Conservation (phyloP, 1,140 invertebrate species). For the Nasonia vitripennis region DNA sequence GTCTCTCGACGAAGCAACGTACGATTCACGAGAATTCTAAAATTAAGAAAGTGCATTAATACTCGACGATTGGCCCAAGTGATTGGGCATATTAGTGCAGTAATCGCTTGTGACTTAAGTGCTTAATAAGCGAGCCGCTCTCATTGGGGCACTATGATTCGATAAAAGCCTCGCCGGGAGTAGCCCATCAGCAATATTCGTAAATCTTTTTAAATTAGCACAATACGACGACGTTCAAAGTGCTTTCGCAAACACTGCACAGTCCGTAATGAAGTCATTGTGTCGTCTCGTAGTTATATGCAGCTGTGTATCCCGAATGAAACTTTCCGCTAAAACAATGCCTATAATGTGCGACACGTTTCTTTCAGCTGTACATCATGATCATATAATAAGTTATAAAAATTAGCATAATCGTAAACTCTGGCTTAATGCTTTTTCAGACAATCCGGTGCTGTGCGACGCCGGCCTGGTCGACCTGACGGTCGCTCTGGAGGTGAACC, state of each 20-base stretch:
- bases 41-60: slow-evolving; percentile 43
- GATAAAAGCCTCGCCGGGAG: slow-evolving; percentile 38
- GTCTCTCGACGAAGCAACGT: too few species aligned
- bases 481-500: slow-evolving; percentile 80
- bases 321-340: neutral
- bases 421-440: slow-evolving; percentile 72
- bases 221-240: slow-evolving; percentile 37
- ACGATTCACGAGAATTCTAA: neutral
- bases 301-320: neutral
- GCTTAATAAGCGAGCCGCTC: slow-evolving; percentile 46
- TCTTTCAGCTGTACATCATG: neutral
- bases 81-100: slow-evolving; percentile 44
- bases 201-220: slow-evolving; percentile 52
- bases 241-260: slow-evolving; percentile 41
- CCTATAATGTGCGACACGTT: too few species aligned
- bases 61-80: slow-evolving; percentile 18
- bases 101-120: slow-evolving; percentile 46
- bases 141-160: slow-evolving; percentile 52
- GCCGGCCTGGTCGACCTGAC: slow-evolving; percentile 81
- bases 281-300: neutral
- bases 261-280: slow-evolving; percentile 27
- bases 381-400: too few species aligned
- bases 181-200: slow-evolving; percentile 7
- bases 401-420: neutral
- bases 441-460: slow-evolving; percentile 86